Conservation (phyloP, 2,113 vertebrate genomes). For the Gadus chalcogrammus region DNA sequence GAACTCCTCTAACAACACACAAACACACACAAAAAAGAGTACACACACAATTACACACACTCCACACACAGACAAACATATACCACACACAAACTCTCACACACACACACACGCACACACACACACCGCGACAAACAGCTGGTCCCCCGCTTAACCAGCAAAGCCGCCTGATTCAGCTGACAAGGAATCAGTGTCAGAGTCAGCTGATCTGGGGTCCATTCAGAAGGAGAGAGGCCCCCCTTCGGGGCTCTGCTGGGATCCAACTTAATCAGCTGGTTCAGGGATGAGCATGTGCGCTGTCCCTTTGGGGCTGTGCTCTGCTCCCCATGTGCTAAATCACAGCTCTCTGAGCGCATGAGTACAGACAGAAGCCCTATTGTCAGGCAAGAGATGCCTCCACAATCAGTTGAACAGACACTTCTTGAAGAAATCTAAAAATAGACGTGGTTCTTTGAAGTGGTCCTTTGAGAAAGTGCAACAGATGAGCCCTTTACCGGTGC, state of each 20-base stretch:
- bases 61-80: no score
- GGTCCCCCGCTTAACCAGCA: conserved; percentile 18
- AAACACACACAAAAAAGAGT: no score
- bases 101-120: background rate
- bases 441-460: background rate
- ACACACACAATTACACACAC: no score
- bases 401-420: background rate
- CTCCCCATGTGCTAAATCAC: conserved; percentile 25
- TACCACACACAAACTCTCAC: background rate
- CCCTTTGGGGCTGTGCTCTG: conserved; percentile 17
- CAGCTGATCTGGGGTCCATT: conserved; percentile 62
- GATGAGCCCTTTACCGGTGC: no score
- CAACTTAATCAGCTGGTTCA: conserved; percentile 9
- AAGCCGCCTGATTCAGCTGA: conserved; percentile 67
- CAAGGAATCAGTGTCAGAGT: conserved; percentile 63
- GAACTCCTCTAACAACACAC: no score
- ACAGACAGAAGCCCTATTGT: background rate
- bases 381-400: background rate
- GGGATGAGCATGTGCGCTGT: conserved; percentile 30
- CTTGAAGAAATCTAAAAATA: conserved; percentile 4
- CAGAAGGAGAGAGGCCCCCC: conserved; percentile 45
- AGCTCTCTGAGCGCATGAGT: conserved; percentile 6
- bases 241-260: conserved; percentile 8
- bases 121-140: background rate
- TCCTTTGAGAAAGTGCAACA: background rate